A percentile compares a stretch with the other conserved stretches of the same genome.
Evolutionary conservation across 2,888 invertebrate genomes (phyloP).

Genomic region (Latrodectus hesperus): DNA sequence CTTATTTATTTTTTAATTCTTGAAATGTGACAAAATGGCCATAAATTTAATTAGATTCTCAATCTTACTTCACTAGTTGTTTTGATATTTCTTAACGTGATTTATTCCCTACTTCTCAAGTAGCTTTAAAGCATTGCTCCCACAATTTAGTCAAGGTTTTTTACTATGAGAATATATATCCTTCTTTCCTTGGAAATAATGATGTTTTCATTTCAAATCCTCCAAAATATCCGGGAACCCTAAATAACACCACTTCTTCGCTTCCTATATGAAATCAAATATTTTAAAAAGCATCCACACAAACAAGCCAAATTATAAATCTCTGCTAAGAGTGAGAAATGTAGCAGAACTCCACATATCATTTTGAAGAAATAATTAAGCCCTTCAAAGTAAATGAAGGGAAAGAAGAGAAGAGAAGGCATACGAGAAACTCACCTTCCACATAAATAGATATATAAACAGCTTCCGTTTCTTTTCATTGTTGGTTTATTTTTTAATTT

Average conservation of each 20-base stretch:
- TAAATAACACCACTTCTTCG: slow-evolving; percentile 23
- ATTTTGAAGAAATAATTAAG: slow-evolving; percentile 35
- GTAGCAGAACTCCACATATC: neutral
- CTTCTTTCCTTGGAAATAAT: slow-evolving; percentile 9
- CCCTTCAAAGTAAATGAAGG: neutral
- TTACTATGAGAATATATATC: neutral
- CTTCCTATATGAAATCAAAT: slow-evolving; percentile 28
- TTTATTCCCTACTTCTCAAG: slow-evolving; percentile 16
- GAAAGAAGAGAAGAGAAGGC: neutral
- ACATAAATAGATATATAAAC: neutral
- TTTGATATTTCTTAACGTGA: slow-evolving; percentile 6
- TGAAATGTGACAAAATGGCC: too few relatives aligned
- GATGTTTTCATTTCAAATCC: slow-evolving; percentile 28
- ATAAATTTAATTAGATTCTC: too few relatives aligned
- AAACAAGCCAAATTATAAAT: slow-evolving; percentile 29
- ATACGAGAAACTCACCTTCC: neutral
- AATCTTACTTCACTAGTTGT: neutral
- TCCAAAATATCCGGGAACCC: slow-evolving; percentile 33
- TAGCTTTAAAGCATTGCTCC: neutral
- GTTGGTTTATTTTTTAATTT: neutral
- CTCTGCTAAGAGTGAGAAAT: neutral
- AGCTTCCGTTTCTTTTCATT: neutral
- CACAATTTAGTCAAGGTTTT: neutral
- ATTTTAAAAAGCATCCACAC: slow-evolving; percentile 19
- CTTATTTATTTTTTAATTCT: too few relatives aligned